These are phyloP conservation scores for Ennomos fuscantarius DNA, from an alignment of 2,888 invertebrate species.

Conservation along the genomic window DNA sequence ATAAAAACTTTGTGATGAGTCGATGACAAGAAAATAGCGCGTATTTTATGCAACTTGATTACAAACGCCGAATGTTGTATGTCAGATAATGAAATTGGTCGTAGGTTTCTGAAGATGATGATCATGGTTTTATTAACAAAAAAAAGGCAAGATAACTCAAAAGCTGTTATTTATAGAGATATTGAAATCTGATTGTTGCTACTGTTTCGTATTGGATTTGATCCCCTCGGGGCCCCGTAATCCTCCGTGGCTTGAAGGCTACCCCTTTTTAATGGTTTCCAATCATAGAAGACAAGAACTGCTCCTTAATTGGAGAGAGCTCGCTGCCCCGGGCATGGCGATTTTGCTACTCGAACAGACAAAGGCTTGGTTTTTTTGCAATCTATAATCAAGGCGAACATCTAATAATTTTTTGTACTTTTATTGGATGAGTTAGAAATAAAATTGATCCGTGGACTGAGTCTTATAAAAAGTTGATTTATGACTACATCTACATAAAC, in stretches of 20 bases:
- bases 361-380: constrained; percentile 27
- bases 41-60: constrained; percentile 8
- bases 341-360: constrained; percentile 32
- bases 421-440: constrained; percentile 14
- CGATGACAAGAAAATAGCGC: constrained; percentile 25
- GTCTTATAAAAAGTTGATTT: constrained; percentile 6
- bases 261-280: constrained; percentile 64
- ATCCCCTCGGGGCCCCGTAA: constrained; percentile 56
- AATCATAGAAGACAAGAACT: constrained; percentile 74
- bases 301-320: constrained; percentile 74
- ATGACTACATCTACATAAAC: background rate
- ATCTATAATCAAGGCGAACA: constrained; percentile 25
- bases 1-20: constrained; percentile 25
- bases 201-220: constrained; percentile 63
- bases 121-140: constrained; percentile 11
- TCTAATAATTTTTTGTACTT: constrained; percentile 8
- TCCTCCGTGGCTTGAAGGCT: constrained; percentile 54
- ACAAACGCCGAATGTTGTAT: constrained; percentile 7
- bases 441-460: background rate
- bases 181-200: constrained; percentile 58
- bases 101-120: constrained; percentile 1
- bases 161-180: constrained; percentile 47
- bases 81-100: background rate
- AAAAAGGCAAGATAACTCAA: constrained; percentile 8
- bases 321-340: constrained; percentile 57